Base-by-base conservation (phyloP, 2,888 invertebrate species). In the Drosophila colorata region DNA sequence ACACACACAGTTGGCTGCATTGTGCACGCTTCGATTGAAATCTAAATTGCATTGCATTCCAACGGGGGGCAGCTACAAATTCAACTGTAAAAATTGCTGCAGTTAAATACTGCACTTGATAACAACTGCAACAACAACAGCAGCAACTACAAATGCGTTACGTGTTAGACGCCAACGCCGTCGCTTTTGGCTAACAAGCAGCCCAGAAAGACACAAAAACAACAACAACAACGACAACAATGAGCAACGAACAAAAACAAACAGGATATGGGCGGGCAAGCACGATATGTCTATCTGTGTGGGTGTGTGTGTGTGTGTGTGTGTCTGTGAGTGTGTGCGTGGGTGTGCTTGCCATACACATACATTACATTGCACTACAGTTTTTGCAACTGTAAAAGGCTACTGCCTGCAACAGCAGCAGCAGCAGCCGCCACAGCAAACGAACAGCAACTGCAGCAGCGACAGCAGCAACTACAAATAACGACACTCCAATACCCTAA, bases 71-170 rank as follows among this genome's bases (percentile, higher is more conserved):
- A 63, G 69, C 81, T 69, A 82, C 82, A 82, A 80, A 80, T 80
- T 74, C 80, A 80, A 80, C 84, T 80, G 80, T 77, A 80, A 80
- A 83, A 83, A 83, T 83, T 80, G 80, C 82, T 79, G 82, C 79
- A 79, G 79, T 82, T 79, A 79, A 79, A 79, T 79, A 71, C 79
- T 79, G 80, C 83, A 79, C 82, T 79, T 82, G 83, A 83, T 80
- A 80, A 80, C 79, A 82, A 82, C 82, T 51, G 55, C 58, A 28
- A 41, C 33, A 28, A n/a, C n/a, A 41, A 35, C 58, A 48, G 16
- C 23, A 35, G 16, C 60, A 63, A 59, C 58, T 76, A 82, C 79
- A 80, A 79, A 80, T 76, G 72, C 65, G 66, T 76, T 80, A 69
- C 69, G 77, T 82, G 79, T 79, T 82, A 82, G 82, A 79, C 63